These are phyloP conservation scores for Himantopus leucocephalus DNA, from an alignment of 2,113 vertebrate species.

Conservation along the genomic window DNA sequence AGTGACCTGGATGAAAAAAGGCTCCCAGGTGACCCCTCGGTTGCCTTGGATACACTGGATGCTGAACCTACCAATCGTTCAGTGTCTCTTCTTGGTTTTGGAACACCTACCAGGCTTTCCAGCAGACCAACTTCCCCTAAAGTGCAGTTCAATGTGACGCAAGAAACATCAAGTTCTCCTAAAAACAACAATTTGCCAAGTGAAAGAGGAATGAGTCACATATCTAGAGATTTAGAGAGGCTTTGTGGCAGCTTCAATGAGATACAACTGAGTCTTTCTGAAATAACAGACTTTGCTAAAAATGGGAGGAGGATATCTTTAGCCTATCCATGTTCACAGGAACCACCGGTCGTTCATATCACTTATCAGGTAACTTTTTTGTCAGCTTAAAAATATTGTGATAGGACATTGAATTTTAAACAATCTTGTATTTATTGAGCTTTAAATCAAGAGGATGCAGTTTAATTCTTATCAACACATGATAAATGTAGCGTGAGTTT, in stretches of 20 bases:
- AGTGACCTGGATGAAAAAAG: conserved; percentile 79
- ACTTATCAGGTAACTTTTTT: conserved; percentile 83
- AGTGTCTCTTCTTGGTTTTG: conserved; percentile 67
- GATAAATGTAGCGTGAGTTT: not conserved
- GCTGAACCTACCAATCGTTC: conserved; percentile 79
- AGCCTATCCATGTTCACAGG: conserved; percentile 77
- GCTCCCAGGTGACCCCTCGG: conserved; percentile 60
- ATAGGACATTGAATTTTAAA: not conserved
- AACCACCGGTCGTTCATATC: conserved; percentile 82
- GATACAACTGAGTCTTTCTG: conserved; percentile 81
- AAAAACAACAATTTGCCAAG: conserved; percentile 61
- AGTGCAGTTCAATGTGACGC: conserved; percentile 40
- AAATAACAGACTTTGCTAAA: conserved; percentile 79
- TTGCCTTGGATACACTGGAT: conserved; percentile 78
- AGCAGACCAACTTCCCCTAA: conserved; percentile 76
- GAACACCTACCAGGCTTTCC: conserved; percentile 74
- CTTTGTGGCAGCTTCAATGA: conserved; percentile 83
- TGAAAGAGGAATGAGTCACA: conserved; percentile 77
- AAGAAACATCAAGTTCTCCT: conserved; percentile 68
- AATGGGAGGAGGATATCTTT: conserved; percentile 80
- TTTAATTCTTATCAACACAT: not conserved
- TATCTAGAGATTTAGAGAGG: conserved; percentile 82
- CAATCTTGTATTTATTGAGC: not conserved
- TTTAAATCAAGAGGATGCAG: not conserved
- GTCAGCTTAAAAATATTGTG: not conserved